Evolutionary conservation across 1,140 invertebrate species (phyloP), one percentile per base, ranked within the genome.

Genomic region (Drosophila subobscura): DNA sequence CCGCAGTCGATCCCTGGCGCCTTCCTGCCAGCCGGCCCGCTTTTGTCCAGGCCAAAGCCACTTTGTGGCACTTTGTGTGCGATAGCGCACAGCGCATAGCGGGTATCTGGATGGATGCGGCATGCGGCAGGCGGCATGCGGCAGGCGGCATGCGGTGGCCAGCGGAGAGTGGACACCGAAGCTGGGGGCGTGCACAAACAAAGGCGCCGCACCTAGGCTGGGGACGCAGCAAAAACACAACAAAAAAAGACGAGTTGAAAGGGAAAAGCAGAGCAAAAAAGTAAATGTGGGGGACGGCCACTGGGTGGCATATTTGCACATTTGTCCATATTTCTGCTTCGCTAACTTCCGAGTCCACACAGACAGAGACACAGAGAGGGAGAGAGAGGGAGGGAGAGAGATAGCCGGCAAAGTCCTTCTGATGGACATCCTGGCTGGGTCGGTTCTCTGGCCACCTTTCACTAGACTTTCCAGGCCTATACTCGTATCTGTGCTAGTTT

Each of bases 261-360:
- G 40, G 47, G 47, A 47, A 49, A 55, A 57, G 46, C 33, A 33
- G 54, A 55, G 50, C 27, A 61, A 12, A 55, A 58, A n/a, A 20
- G 7, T 12, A 47, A 46, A 33, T n/a, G 14, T 57, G 7, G 45
- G 42, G 37, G 12, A 40, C 3, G 22, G 14, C 41, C 25, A 25
- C 5, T 8, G 70, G 58, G 53, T 61, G 77, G 72, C 81, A 85
- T 86, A 80, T 85, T 85, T 85, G 81, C 80, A 85, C 80, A 85
- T 80, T 85, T 85, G 80, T 86, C 73, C 81, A 86, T 85, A 85
- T 86, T 85, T 85, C 80, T 85, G 81, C 80, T 77, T 86, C 72
- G 79, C 50, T 85, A 64, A 50, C 54, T 53, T 8, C 41, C 41
- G 44, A 55, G 53, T 55, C 23, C 25, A 20, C 40, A 40, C 50